Percentiles rank a stretch among this genome's conserved stretches.
Conservation (phyloP, 2,113 vertebrate genomes). For the Oceanites oceanicus region DNA sequence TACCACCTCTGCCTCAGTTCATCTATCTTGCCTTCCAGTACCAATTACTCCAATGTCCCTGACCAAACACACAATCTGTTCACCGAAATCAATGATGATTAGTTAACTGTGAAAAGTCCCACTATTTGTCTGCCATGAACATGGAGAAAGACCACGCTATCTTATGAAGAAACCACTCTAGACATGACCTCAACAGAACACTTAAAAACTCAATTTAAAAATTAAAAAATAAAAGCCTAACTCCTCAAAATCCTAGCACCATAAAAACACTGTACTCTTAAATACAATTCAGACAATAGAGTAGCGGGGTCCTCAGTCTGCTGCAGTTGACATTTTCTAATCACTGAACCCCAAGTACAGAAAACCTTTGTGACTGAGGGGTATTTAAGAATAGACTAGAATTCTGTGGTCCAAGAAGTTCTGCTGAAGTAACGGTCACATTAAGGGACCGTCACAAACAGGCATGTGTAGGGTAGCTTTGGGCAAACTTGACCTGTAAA, state of each 20-base stretch:
- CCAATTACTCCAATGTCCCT: neutral
- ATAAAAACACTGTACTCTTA: neutral
- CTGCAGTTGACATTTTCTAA: neutral
- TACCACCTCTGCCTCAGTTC: neutral
- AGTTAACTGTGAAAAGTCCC: neutral
- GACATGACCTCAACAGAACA: neutral
- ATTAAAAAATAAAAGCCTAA: neutral
- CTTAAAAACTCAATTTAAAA: neutral
- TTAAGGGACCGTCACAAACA: neutral
- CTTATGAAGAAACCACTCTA: neutral
- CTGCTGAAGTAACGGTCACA: neutral
- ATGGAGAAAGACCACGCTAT: too few species aligned
- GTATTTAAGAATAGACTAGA: neutral
- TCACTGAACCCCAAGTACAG: neutral
- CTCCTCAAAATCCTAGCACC: neutral
- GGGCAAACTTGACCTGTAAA: neutral
- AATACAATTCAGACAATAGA: neutral
- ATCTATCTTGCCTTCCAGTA: neutral
- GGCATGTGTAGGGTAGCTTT: neutral
- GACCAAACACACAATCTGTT: neutral
- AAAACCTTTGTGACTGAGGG: neutral
- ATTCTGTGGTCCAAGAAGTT: too few species aligned
- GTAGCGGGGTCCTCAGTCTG: neutral
- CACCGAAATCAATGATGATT: neutral
- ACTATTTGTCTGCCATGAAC: neutral